phyloP scores from a whole-genome alignment of 2,888 invertebrate species.

The Molanna angustata region DNA sequence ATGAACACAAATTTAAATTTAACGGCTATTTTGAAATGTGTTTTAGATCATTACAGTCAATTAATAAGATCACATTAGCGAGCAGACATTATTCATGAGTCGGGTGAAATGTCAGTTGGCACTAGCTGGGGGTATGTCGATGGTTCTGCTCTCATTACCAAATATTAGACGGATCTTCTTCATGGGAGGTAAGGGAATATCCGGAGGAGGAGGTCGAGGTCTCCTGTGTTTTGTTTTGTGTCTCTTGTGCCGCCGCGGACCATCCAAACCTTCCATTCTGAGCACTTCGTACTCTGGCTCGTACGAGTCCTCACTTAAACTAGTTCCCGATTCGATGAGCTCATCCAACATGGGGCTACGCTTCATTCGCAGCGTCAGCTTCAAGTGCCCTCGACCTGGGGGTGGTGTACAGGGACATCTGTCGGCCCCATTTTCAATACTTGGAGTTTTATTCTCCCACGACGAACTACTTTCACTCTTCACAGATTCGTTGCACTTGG shows the following conservation, averaged over 20 bases:
- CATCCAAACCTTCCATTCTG: conserved; percentile 73
- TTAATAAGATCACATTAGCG: conserved; percentile 27
- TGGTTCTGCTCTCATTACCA: conserved; percentile 85
- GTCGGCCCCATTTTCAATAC: conserved; percentile 42
- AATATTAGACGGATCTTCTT: conserved; percentile 84
- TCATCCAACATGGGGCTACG: conserved; percentile 83
- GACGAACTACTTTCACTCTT: conserved; percentile 37
- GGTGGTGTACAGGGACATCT: conserved; percentile 57
- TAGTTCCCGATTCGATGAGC: conserved; percentile 76
- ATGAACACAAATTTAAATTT: too few species aligned
- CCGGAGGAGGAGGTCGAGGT: conserved; percentile 51
- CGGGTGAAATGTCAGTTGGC: conserved; percentile 49
- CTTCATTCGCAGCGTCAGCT: conserved; percentile 82
- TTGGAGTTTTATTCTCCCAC: conserved; percentile 39
- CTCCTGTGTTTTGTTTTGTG: conserved; percentile 54
- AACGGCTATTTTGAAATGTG: too few species aligned
- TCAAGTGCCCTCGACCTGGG: conserved; percentile 61
- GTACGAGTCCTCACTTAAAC: conserved; percentile 50
- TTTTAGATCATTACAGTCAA: too few species aligned
- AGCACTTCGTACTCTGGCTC: conserved; percentile 83
- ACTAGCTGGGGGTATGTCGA: conserved; percentile 77
- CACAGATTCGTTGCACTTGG: conserved; percentile 31
- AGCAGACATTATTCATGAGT: conserved; percentile 28
- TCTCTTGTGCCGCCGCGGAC: conserved; percentile 53
- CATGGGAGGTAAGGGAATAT: conserved; percentile 65